phyloP scores from a whole-genome alignment of 2,113 vertebrate species.

The Butorides virescens region DNA sequence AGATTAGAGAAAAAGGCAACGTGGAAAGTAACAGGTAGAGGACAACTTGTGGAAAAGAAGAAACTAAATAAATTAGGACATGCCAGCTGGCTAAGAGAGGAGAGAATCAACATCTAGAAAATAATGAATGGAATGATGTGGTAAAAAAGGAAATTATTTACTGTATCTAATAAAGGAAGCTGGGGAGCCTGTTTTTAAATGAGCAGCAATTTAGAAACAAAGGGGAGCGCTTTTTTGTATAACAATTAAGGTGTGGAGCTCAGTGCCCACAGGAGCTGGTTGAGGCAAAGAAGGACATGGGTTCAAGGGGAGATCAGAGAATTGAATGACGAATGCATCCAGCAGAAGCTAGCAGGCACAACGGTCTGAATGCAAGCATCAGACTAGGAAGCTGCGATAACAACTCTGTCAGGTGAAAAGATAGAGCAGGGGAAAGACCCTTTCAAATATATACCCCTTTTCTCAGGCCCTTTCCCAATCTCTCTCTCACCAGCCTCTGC shows the following conservation, averaged over 20 bases:
- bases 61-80: background rate
- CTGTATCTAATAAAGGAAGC: background rate
- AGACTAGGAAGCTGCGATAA: background rate
- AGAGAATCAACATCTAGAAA: background rate
- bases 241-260: background rate
- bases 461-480: background rate
- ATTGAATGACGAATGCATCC: background rate
- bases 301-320: background rate
- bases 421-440: background rate
- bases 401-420: background rate
- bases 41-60: background rate
- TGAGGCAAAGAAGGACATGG: background rate
- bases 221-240: background rate
- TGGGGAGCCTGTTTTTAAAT: background rate
- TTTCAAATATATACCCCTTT: background rate
- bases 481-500: background rate
- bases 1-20: background rate
- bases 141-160: background rate
- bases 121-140: background rate
- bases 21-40: background rate
- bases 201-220: background rate
- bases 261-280: background rate
- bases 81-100: background rate
- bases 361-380: background rate
- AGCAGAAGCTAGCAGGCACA: background rate